Evolutionary conservation across 92 coral and sea anemone species (phyloP), one percentile per base, ranked within the genome.

Genomic region (Parazoanthus swiftii): DNA sequence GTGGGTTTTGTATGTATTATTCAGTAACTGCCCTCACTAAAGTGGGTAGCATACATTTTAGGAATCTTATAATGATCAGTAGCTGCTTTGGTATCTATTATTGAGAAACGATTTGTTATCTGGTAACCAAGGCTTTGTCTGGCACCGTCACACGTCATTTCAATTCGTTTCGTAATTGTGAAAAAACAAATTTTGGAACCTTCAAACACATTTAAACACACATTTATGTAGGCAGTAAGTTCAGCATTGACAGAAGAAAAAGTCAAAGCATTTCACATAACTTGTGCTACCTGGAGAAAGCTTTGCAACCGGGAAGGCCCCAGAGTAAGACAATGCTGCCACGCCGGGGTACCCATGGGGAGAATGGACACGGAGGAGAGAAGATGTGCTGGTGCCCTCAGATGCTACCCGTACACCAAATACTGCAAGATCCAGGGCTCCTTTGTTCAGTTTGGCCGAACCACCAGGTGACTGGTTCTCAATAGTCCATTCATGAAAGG

Each of bases 391-490:
- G 70, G 80, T 79, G 36, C 86, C 86, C 37, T 76, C 79, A 3
- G 85, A 88, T 29, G 88, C 91, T 15, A 95, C 94, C 79, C 93
- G 91, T 18, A 93, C 96, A 37, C 98, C 98, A 89, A 95, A 89
- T 23, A 90, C 89, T 2, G 98, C 98, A 81, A 93, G 81, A 84
- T 95, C 93, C 77, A 95, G 90, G 29, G 96, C 94, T 37, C 98
- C 98, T 73, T 95, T 93, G 90, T 95, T 95, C 6, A 95, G 90
- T 86, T 95, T 95, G 51, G 98, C 98, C 74, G 98, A 95, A 73
- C 98, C 98, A 35, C 98, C 98, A 46, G 98, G 98, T 54, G 98
- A 95, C 90, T 95, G 98, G 94, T 95, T 95, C 86, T 95, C 98
- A 67, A 95, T 92, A 0, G 98, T 95, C 98, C 98, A 95, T 56